Base-by-base conservation (phyloP, 2,888 invertebrate species). In the Meloe dianella region DNA sequence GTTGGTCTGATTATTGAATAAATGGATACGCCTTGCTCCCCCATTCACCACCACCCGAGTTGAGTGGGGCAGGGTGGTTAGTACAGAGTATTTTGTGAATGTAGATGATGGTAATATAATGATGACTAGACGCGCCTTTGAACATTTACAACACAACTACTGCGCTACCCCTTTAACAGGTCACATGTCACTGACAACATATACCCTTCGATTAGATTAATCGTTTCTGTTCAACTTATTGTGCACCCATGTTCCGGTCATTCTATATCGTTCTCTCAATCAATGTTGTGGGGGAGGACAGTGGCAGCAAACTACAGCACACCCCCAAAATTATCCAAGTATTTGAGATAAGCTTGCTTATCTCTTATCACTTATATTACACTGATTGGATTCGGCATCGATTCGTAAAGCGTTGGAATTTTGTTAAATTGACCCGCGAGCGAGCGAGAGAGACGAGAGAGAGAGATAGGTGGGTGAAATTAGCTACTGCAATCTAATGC, bases 151-250 rank as follows among this genome's bases (percentile, higher is more conserved):
- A n/a, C 54, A 54, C 24, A 12, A 12, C 7, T 2, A 24, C 22
- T 12, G 12, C 54, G 24, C 54, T n/a, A n/a, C 10, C 0, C 17
- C 17, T 38, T 41, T 41, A 27, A 4, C 1, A 41, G 41, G 17
- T 41, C 41, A 41, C 41, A 41, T 41, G 41, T 41, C 41, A 17
- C 41, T 17, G 41, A 41, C 41, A 41, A 41, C n/a, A n/a, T n/a
- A n/a, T n/a, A n/a, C 54, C 22, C 54, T 54, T 54, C 54, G 54
- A 54, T 54, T 54, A 54, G 54, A 54, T 54, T 54, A 54, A 54
- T 54, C 54, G 54, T 54, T 54, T 9, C 14, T 24, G 54, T 54
- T 54, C 54, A 54, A 12, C 24, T 54, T 24, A 24, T 24, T 54
- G 54, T 54, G 24, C 54, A 12, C 54, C 24, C 24, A 14, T 47